A percentile compares a stretch with the other conserved stretches of the same genome.
Evolutionary conservation across 2,888 invertebrate genomes (phyloP).

Genomic region (Pandemis cinnamomeana): DNA sequence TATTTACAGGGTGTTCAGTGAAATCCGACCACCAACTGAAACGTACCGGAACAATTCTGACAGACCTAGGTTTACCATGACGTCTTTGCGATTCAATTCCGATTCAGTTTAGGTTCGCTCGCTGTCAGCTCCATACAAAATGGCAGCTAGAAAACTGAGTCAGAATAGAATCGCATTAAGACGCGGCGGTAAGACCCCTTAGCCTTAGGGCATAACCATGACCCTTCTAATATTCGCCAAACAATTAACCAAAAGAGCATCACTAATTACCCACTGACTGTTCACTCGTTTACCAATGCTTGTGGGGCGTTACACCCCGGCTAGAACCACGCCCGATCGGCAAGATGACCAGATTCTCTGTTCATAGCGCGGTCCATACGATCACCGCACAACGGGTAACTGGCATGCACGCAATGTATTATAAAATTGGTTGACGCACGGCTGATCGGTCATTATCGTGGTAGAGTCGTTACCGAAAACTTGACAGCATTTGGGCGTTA

Average conservation of each 20-base stretch:
- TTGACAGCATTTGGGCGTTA: not conserved
- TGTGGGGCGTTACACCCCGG: not conserved
- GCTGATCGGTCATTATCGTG: not conserved
- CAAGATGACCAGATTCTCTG: not conserved
- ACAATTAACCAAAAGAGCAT: slow-evolving; percentile 2
- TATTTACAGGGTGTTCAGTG: too few species aligned
- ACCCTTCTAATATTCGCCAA: not conserved
- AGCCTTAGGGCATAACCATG: not conserved
- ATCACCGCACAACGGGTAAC: not conserved
- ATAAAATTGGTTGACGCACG: not conserved
- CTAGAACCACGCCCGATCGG: not conserved
- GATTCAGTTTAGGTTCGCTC: too few species aligned
- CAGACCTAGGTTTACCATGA: too few species aligned
- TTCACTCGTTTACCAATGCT: not conserved
- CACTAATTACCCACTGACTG: not conserved
- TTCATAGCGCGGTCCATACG: not conserved
- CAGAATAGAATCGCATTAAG: too few species aligned
- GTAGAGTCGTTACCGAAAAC: not conserved
- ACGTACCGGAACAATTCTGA: too few species aligned
- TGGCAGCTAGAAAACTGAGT: too few species aligned
- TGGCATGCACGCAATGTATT: slow-evolving; percentile 47
- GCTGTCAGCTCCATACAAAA: too few species aligned
- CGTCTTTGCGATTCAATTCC: too few species aligned
- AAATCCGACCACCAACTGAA: too few species aligned
- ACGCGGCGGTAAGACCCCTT: too few species aligned